Conservation (phyloP, 2,888 invertebrate species). For the Subacronicta megacephala region DNA sequence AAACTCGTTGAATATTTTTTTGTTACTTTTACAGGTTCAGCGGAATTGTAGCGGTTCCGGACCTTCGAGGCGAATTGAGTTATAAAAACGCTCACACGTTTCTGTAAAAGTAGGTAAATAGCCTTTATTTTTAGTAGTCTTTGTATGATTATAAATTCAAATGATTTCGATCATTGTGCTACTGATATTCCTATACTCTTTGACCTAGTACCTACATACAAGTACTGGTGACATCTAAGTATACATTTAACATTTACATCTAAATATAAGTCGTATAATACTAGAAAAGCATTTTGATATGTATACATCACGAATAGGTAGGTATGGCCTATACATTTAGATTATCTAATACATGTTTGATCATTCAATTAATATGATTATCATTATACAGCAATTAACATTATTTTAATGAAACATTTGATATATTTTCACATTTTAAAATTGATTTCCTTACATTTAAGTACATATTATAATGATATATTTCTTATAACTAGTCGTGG, state of each 20-base stretch:
- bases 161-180: neutral
- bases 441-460: too few relatives aligned
- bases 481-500: neutral
- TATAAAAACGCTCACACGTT: too few relatives aligned
- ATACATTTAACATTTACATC: constrained; percentile 40
- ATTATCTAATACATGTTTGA: constrained; percentile 18
- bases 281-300: constrained; percentile 41
- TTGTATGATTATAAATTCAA: neutral
- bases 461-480: too few relatives aligned
- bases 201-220: constrained; percentile 35
- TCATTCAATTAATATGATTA: constrained; percentile 2
- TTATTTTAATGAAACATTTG: neutral
- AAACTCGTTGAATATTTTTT: too few relatives aligned
- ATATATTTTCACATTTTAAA: neutral
- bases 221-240: constrained; percentile 46
- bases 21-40: too few relatives aligned
- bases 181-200: constrained; percentile 33
- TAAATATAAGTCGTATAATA: constrained; percentile 24
- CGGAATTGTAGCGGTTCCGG: too few relatives aligned
- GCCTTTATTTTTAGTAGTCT: too few relatives aligned
- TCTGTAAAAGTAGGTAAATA: too few relatives aligned
- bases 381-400: neutral
- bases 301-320: constrained; percentile 39
- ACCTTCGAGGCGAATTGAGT: too few relatives aligned
- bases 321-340: constrained; percentile 28